Base-by-base conservation (phyloP, 2,797 vertebrate species). In the Malacoraja senta region DNA sequence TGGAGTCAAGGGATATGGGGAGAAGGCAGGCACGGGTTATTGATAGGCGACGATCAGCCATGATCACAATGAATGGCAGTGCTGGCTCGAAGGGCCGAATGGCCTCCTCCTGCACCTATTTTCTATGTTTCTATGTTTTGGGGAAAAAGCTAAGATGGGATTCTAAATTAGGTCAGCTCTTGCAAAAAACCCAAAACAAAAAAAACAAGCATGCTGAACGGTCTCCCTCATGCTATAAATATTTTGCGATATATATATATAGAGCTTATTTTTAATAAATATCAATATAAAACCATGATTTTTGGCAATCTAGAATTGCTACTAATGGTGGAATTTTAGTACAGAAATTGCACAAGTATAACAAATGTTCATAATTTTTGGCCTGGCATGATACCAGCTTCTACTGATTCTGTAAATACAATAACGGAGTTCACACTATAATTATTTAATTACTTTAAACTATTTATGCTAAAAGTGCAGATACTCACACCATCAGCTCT, bases 401-500 rank as follows among this genome's bases (percentile, higher is more conserved):
- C 9, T 53, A 74, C 53, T 74, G 35, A 32, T 72, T 74, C 24
- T 53, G 29, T 3, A 24, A 24, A 72, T 91, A 53, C 26, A 35
- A 86, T n/a, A 65, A 88, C 26, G 26, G 58, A 29, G 58, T 86
- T 65, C 58, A 32, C 53, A 68, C 19, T 90, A 38, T 32, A 24
- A 91, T 17, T 53, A 44, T 44, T 10, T 26, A n/a, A 72, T 13
- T 10, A 72, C 72, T 72, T 29, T 71, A 19, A 53, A 12, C 24
- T 26, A 74, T 76, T 92, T 58, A 74, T 7, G 4, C n/a, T 86
- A 71, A 17, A 83, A 77, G 72, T 76, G 32, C 32, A 86, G 80
- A 95, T 98, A 99, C 99, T 99, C 96, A 99, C 99, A 97, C 98
- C 98, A 96, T 99, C 99, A 91, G 98, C 98, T 97, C 98, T 98